Percentiles rank a stretch among this genome's conserved stretches.
Evolutionary conservation across 2,888 invertebrate genomes (phyloP).

Genomic region (Tenthredo mesomela): DNA sequence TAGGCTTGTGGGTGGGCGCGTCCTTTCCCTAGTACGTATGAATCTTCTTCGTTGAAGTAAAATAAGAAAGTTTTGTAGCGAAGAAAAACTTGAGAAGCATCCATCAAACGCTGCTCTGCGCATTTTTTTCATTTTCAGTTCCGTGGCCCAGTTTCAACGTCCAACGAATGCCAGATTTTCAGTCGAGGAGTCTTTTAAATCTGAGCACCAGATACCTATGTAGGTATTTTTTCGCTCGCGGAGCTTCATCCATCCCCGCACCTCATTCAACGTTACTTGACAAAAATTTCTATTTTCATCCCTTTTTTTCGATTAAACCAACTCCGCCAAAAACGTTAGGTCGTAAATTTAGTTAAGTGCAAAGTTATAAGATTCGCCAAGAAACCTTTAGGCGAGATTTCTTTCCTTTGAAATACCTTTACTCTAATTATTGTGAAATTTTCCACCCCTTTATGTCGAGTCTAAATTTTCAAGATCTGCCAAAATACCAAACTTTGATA

Average conservation of each 20-base stretch:
- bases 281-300: background rate
- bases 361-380: constrained; percentile 5
- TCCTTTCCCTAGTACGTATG: constrained; percentile 37
- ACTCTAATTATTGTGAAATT: background rate
- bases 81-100: constrained; percentile 36
- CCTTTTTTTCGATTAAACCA: background rate
- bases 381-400: background rate
- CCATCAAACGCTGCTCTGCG: constrained; percentile 18
- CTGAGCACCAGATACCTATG: background rate
- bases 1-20: constrained; percentile 28
- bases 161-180: background rate
- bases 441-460: background rate
- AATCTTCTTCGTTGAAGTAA: constrained; percentile 32
- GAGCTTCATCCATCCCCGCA: background rate
- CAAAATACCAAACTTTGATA: background rate
- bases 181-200: background rate
- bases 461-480: background rate
- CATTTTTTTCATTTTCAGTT: constrained; percentile 24
- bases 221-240: background rate
- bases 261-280: constrained; percentile 14
- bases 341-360: constrained; percentile 32
- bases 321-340: background rate
- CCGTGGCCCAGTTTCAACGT: constrained; percentile 13
- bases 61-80: constrained; percentile 20
- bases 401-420: background rate